phyloP scores from a whole-genome alignment of 2,888 invertebrate genomes.

The Patella caerulea region DNA sequence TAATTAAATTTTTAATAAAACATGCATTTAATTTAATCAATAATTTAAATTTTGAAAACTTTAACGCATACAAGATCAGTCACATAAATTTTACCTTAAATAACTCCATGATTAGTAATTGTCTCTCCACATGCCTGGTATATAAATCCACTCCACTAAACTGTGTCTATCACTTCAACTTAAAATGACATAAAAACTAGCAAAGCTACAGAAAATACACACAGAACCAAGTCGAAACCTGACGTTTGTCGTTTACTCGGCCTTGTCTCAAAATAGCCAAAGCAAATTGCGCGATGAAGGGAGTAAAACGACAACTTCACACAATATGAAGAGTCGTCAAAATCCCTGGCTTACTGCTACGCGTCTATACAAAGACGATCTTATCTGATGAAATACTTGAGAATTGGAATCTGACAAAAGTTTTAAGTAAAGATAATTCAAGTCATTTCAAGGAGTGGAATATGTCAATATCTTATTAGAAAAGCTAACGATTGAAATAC shows the following conservation, averaged over 20 bases:
- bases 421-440: too few species aligned
- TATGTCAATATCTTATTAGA: too few species aligned
- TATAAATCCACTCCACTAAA: too few species aligned
- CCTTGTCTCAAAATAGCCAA: slow-evolving; percentile 3
- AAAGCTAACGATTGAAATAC: too few species aligned
- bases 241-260: slow-evolving; percentile 1
- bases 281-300: not conserved
- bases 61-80: too few species aligned
- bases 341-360: slow-evolving; percentile 7
- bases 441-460: too few species aligned
- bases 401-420: not conserved
- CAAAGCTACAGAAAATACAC: not conserved
- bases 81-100: too few species aligned
- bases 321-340: not conserved
- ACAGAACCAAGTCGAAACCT: not conserved
- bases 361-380: not conserved
- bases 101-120: too few species aligned
- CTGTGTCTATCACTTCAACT: not conserved
- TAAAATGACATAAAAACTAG: slow-evolving; percentile 5
- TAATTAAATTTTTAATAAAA: too few species aligned
- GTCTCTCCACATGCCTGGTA: too few species aligned
- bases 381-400: not conserved
- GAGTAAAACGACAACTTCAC: not conserved
- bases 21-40: too few species aligned
- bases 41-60: too few species aligned